Conservation (phyloP, 2,888 invertebrate genomes). For the Melieria crassipennis region DNA sequence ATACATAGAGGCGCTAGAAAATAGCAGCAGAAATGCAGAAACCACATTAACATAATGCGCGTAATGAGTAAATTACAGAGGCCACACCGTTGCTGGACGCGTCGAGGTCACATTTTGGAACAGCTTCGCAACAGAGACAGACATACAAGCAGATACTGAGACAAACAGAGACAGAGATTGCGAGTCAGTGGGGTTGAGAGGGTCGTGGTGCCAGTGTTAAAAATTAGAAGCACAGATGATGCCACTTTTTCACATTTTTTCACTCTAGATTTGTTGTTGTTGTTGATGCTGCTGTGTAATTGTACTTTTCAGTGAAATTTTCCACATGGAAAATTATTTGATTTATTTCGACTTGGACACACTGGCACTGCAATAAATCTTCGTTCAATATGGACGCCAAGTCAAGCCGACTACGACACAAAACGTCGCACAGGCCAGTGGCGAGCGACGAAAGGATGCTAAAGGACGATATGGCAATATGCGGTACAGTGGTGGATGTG, state of each 20-base stretch:
- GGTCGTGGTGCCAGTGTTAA: no score
- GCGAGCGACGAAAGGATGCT: constrained; percentile 29
- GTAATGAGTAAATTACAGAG: constrained; percentile 60
- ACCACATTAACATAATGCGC: constrained; percentile 48
- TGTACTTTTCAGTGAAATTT: constrained; percentile 47
- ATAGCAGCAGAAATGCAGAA: constrained; percentile 4
- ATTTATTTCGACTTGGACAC: constrained; percentile 62
- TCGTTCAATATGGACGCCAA: constrained; percentile 54
- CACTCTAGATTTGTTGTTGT: constrained; percentile 4
- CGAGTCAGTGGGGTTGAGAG: no score
- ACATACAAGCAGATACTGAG: no score
- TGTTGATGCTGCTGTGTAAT: constrained; percentile 34
- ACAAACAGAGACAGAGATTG: no score
- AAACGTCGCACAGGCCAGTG: no score
- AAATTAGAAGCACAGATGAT: no score
- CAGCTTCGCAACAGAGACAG: background rate
- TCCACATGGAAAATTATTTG: constrained; percentile 63
- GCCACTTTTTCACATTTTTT: background rate
- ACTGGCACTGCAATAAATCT: constrained; percentile 62
- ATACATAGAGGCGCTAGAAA: constrained; percentile 10
- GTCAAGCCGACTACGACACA: no score
- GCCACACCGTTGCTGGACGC: constrained; percentile 2
- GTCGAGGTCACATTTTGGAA: constrained; percentile 34
- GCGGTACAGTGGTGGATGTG: background rate
- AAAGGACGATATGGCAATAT: constrained; percentile 15